Evolutionary conservation across 1,140 invertebrate species (phyloP), one percentile per base, ranked within the genome.

Genomic region (Lamellibrachia luymesi): DNA sequence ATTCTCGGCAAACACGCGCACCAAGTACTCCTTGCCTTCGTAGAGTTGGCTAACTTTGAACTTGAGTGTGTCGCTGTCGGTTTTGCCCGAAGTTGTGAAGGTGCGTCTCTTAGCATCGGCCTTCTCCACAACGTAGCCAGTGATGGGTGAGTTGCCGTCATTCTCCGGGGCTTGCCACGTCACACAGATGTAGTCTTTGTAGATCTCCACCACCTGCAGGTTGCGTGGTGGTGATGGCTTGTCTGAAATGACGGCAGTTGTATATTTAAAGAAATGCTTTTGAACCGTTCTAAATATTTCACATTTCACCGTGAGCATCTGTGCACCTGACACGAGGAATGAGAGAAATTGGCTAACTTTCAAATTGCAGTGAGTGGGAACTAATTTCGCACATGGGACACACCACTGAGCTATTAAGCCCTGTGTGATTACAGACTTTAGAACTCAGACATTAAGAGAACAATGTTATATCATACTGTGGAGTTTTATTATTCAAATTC

Each of bases 61-160:
- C 64, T 93, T 56, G n/a, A 89, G 64, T 27, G 92, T 93, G 52
- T 93, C 96, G 94, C 98, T 98, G 49, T 99, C 97, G 27, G 93
- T 97, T 6, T 94, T 93, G 52, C 94, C 95, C 13, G 95, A 94
- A 38, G 95, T 94, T 25, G 94, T 95, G 98, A 98, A 99, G 95
- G 97, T 97, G 94, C 98, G 98, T 56, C 97, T 97, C 80, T 98
- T 98, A 13, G 51, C 92, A 50, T 93, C 56, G 17, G 95, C 94
- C 93, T 96, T 95, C 94, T 97, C 97, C 8, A 97, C 95, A 92
- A 95, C 95, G 94, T 96, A 96, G 4, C 95, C 96, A 7, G 95
- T 98, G 94, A 99, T 99, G 89, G 98, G 98, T 0, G 98, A 98
- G 38, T 99, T 99, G 94, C 99, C 99, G 96, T 99, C 99, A 91